These are phyloP conservation scores for Palloptera scutellata DNA, from an alignment of 2,888 invertebrate genomes.

Conservation along the genomic window DNA sequence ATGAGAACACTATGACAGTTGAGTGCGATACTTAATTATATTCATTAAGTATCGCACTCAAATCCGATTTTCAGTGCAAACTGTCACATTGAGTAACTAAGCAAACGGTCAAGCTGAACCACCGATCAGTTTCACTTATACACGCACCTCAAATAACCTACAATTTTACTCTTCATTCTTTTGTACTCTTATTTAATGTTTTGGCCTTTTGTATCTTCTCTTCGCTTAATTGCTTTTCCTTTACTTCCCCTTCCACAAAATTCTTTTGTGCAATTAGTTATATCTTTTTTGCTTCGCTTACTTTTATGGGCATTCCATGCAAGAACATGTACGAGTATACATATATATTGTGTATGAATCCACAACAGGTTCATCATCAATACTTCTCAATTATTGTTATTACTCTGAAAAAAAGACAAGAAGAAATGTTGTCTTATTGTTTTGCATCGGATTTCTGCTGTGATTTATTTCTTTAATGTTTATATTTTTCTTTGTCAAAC, in stretches of 20 bases:
- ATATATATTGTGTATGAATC: background rate
- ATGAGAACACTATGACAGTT: no score
- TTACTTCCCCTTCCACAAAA: background rate
- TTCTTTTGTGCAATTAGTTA: conserved; percentile 15
- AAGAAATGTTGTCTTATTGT: background rate
- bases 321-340: background rate
- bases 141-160: no score
- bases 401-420: background rate
- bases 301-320: background rate
- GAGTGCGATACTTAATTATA: no score
- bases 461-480: conserved; percentile 24
- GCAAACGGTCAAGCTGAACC: no score
- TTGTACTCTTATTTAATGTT: background rate
- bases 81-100: no score
- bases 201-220: background rate
- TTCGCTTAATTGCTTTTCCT: background rate
- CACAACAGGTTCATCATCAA: conserved; percentile 13
- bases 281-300: background rate
- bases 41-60: no score
- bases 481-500: conserved; percentile 12
- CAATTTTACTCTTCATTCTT: background rate
- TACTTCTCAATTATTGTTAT: conserved; percentile 6
- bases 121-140: no score
- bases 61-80: no score
- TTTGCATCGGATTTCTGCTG: background rate